These are phyloP conservation scores for Drosophila ohnishii DNA, from an alignment of 1,140 invertebrate genomes.

Conservation along the genomic window DNA sequence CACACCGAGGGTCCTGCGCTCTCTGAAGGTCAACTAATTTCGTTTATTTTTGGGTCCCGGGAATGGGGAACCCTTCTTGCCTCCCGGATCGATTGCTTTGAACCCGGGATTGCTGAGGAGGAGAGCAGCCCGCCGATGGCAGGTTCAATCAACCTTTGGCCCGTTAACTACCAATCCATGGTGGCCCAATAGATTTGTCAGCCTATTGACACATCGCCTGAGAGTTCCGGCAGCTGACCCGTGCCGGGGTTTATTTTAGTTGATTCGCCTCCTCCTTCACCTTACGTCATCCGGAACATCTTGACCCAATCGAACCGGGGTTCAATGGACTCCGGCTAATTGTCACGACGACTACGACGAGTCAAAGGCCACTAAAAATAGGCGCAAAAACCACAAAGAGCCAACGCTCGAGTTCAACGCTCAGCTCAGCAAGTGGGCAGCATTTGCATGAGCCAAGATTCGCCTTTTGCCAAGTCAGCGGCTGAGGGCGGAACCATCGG, in stretches of 20 bases:
- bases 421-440: constrained; percentile 36
- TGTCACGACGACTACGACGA: constrained; percentile 36
- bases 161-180: constrained; percentile 27
- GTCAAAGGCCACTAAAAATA: constrained; percentile 46
- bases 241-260: not conserved
- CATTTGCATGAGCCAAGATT: constrained; percentile 61
- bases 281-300: constrained; percentile 57
- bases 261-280: constrained; percentile 2
- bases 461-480: constrained; percentile 45
- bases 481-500: constrained; percentile 12
- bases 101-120: constrained; percentile 23
- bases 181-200: constrained; percentile 60
- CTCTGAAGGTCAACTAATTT: constrained; percentile 75
- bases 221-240: constrained; percentile 61
- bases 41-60: constrained; percentile 58
- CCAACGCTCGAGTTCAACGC: constrained; percentile 42
- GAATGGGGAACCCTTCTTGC: constrained; percentile 7
- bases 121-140: not conserved
- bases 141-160: constrained; percentile 74
- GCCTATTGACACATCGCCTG: constrained; percentile 56
- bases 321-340: constrained; percentile 74
- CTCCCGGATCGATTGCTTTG: constrained; percentile 61
- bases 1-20: constrained; percentile 2
- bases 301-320: constrained; percentile 57
- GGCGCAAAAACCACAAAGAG: constrained; percentile 26